These are phyloP conservation scores for Callipepla californica DNA, from an alignment of 2,113 vertebrate genomes.

Conservation along the genomic window DNA sequence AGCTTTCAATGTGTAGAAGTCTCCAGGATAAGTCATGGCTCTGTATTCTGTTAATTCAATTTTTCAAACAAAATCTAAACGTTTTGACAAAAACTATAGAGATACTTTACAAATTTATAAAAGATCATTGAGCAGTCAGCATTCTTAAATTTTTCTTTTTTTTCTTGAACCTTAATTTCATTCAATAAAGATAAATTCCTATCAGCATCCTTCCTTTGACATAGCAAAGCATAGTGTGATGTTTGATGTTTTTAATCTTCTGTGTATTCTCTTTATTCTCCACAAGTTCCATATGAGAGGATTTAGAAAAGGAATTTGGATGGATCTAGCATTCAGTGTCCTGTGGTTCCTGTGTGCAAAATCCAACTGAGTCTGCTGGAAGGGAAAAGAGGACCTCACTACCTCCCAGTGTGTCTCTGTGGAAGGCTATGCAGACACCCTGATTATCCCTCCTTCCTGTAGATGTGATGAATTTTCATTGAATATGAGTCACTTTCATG, in stretches of 20 bases:
- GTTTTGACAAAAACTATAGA: not conserved
- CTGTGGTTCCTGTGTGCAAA: conserved; percentile 21
- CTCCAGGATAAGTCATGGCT: conserved; percentile 47
- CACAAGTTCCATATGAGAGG: conserved; percentile 17
- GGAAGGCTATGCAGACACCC: conserved; percentile 5
- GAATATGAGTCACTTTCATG: not conserved
- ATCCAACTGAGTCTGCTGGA: conserved; percentile 54
- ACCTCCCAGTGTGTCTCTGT: not conserved
- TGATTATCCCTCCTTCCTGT: conserved; percentile 53
- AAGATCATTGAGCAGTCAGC: not conserved
- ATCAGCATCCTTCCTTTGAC: not conserved
- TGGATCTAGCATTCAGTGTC: not conserved
- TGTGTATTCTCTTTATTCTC: conserved; percentile 47
- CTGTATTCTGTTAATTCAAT: conserved; percentile 37
- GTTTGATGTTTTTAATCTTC: conserved; percentile 49
- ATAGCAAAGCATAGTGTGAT: not conserved
- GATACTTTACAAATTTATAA: not conserved
- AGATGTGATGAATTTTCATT: conserved; percentile 41
- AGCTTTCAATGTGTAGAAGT: conserved; percentile 68
- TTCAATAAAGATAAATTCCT: not conserved
- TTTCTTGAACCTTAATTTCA: not conserved
- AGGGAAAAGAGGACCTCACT: not conserved
- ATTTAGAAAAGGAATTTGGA: conserved; percentile 46
- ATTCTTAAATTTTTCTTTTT: not conserved
- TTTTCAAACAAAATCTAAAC: conserved; percentile 42